Evolutionary conservation across 2,797 vertebrate species (phyloP).

Genomic region (Okamejei kenojei): DNA sequence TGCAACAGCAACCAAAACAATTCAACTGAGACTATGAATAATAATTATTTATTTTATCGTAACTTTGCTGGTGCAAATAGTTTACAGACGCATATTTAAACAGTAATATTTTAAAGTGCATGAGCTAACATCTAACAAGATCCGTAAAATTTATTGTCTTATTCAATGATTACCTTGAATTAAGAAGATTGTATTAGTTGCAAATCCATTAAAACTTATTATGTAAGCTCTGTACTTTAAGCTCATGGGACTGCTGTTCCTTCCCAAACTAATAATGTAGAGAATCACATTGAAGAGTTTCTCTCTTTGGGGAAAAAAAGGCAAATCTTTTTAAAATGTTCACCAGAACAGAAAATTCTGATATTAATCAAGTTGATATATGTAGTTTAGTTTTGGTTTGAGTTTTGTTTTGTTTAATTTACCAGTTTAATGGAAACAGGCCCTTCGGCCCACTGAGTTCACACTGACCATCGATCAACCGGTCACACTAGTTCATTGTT

Average conservation of each 20-base stretch:
- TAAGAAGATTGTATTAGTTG: background rate
- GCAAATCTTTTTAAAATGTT: background rate
- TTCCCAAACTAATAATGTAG: background rate
- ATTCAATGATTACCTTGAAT: background rate
- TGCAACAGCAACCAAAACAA: constrained; percentile 2
- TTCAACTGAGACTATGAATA: background rate
- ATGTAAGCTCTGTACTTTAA: background rate
- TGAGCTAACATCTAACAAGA: background rate
- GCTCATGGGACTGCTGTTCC: background rate
- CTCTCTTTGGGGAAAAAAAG: background rate
- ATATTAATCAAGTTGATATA: background rate
- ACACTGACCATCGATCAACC: too few species aligned
- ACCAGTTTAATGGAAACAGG: too few species aligned
- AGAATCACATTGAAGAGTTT: background rate
- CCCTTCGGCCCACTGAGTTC: too few species aligned
- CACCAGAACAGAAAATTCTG: background rate
- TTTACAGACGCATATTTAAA: background rate
- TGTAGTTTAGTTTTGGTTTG: too few species aligned
- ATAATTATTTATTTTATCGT: background rate
- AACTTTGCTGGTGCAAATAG: background rate
- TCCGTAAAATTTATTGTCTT: background rate
- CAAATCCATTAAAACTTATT: background rate
- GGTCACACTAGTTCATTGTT: too few species aligned
- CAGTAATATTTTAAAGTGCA: background rate
- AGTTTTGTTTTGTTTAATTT: too few species aligned